phyloP scores from a whole-genome alignment of 64 coral and sea anemone genomes.

The Stichodactyla helianthus region DNA sequence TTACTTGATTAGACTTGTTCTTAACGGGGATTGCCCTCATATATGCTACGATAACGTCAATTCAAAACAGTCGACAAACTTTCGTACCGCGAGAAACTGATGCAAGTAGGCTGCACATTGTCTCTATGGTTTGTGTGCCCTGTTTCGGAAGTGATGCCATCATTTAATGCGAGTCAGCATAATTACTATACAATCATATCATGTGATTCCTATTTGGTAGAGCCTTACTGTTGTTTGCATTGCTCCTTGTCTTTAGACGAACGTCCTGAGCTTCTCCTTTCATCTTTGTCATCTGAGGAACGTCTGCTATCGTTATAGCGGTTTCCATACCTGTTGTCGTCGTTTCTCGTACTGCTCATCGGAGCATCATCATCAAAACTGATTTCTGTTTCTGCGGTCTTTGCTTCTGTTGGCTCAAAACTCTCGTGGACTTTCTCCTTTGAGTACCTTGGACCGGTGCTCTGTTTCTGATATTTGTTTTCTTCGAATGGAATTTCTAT shows the following conservation, averaged over 20 bases:
- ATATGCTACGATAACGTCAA: no score
- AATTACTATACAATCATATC: background rate
- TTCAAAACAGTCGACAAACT: no score
- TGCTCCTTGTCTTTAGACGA: conserved; percentile 10
- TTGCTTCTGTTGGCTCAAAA: background rate
- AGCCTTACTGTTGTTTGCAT: conserved; percentile 19
- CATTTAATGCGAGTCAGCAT: background rate
- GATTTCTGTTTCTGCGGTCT: background rate
- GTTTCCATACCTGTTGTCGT: background rate
- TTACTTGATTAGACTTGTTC: no score
- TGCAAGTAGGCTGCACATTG: no score
- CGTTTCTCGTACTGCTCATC: conserved; percentile 11
- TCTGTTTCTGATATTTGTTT: background rate
- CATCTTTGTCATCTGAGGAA: background rate
- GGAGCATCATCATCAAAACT: conserved; percentile 19
- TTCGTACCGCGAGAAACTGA: no score
- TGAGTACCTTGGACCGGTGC: background rate
- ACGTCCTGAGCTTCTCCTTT: background rate
- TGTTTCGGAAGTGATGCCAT: no score
- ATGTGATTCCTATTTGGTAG: background rate
- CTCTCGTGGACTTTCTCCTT: background rate
- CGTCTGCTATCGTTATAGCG: background rate
- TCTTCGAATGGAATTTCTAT: conserved; percentile 20
- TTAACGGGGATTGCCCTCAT: no score
- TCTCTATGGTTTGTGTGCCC: no score